Conservation (phyloP, 2,113 vertebrate species). For the Pachypanchax playfairii region DNA sequence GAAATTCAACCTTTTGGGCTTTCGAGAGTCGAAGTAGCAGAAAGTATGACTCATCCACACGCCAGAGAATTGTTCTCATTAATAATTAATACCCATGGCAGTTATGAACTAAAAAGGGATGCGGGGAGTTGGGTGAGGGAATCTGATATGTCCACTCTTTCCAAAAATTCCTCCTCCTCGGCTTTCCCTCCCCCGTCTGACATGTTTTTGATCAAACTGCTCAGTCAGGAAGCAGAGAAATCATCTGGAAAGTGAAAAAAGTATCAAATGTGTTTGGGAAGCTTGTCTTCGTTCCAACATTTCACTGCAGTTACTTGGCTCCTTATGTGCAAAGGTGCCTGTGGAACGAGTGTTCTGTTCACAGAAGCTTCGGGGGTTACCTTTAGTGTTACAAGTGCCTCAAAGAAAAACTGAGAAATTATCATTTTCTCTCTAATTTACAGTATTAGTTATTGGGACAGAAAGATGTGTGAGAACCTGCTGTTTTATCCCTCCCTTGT, state of each 20-base stretch:
- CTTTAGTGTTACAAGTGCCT: constrained; percentile 1
- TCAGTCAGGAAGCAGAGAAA: constrained; percentile 14
- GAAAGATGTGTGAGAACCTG: too few relatives aligned
- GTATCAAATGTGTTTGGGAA: constrained; percentile 25
- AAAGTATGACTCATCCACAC: constrained; percentile 69
- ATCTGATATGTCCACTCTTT: constrained; percentile 43
- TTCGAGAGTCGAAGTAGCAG: constrained; percentile 59
- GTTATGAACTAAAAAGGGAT: constrained; percentile 65
- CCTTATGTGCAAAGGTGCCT: not conserved
- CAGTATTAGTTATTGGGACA: too few relatives aligned
- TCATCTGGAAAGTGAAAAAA: constrained; percentile 2
- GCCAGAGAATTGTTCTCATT: constrained; percentile 70
- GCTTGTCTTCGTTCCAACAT: constrained; percentile 15
- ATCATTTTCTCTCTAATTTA: not conserved
- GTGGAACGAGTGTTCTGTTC: constrained; percentile 19
- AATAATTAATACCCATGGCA: constrained; percentile 66
- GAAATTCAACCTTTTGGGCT: constrained; percentile 63
- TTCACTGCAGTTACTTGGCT: constrained; percentile 54
- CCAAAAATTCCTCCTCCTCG: not conserved
- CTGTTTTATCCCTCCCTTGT: not conserved
- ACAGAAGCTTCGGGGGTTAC: constrained; percentile 23
- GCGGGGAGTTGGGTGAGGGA: constrained; percentile 22
- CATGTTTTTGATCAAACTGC: not conserved
- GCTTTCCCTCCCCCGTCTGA: not conserved
- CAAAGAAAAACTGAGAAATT: constrained; percentile 1